Percentiles rank a stretch among this genome's conserved stretches.
Conservation (phyloP, 2,888 invertebrate species). For the Epistrophe grossulariae region DNA sequence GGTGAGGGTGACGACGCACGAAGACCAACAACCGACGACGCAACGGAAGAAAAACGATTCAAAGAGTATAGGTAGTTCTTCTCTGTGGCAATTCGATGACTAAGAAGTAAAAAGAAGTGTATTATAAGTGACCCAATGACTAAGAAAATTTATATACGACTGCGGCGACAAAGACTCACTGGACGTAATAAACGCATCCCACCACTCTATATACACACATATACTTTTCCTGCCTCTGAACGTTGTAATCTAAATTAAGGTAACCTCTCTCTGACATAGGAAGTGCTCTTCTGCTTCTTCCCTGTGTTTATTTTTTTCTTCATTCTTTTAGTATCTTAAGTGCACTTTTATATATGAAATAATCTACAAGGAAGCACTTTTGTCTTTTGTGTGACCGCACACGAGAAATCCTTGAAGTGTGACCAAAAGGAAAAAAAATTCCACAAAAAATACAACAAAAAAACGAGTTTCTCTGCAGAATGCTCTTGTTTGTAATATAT, state of each 20-base stretch:
- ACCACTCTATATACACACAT: not conserved
- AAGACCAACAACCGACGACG: not conserved
- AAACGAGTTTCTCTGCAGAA: constrained; percentile 50
- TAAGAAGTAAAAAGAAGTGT: constrained; percentile 50
- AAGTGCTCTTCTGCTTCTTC: constrained; percentile 36
- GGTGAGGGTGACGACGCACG: not conserved
- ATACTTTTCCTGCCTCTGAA: not conserved
- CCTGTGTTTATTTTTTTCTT: constrained; percentile 2
- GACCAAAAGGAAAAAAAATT: constrained; percentile 44
- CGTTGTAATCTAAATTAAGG: constrained; percentile 34
- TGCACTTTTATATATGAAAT: constrained; percentile 47
- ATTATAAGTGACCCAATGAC: constrained; percentile 59
- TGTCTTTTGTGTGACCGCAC: constrained; percentile 55
- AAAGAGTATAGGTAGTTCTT: constrained; percentile 7
- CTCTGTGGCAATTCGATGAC: constrained; percentile 53
- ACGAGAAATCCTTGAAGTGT: constrained; percentile 73
- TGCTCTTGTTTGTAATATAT: not conserved
- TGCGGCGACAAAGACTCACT: constrained; percentile 12
- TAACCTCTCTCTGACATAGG: constrained; percentile 38
- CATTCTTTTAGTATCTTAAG: constrained; percentile 16
- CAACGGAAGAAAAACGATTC: constrained; percentile 19
- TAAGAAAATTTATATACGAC: constrained; percentile 49
- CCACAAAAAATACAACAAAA: not conserved
- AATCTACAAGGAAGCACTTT: constrained; percentile 63
- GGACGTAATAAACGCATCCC: constrained; percentile 30